Percentiles rank a stretch among this genome's conserved stretches.
These are phyloP conservation scores for Chlamydotis undulata DNA, from an alignment of 2,113 vertebrate species.

Conservation along the genomic window DNA sequence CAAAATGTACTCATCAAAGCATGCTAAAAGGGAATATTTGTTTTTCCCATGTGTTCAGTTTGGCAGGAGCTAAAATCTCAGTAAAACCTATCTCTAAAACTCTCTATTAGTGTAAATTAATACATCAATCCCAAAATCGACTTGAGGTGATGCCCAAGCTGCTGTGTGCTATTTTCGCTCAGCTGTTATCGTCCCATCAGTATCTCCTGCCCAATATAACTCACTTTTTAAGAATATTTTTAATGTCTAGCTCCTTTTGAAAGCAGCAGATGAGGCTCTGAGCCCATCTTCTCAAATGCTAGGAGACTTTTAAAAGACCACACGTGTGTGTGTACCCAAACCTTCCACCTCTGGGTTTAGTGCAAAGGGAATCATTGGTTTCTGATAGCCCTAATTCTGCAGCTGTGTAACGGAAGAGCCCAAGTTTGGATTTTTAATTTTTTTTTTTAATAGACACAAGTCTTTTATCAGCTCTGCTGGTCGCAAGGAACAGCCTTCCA, in stretches of 20 bases:
- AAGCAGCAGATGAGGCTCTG: not conserved
- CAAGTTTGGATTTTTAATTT: not conserved
- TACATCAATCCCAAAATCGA: accelerated
- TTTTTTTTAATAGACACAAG: not conserved
- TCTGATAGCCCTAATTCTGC: not conserved
- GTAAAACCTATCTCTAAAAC: not conserved
- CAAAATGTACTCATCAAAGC: not conserved
- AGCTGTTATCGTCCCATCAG: accelerated
- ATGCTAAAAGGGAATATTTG: not conserved
- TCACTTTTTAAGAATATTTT: not conserved
- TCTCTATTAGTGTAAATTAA: not conserved
- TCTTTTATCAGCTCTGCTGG: not conserved
- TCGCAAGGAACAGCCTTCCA: not conserved
- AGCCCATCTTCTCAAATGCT: not conserved
- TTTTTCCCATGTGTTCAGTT: not conserved
- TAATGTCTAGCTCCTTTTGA: not conserved
- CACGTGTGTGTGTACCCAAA: not conserved
- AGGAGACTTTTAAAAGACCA: not conserved
- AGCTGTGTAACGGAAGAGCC: not conserved
- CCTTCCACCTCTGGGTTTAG: not conserved
- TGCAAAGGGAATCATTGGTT: not conserved
- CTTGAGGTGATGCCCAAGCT: not conserved
- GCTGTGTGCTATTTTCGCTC: not conserved
- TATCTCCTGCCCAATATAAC: not conserved
- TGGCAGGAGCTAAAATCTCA: not conserved